Percentiles rank a stretch among this genome's conserved stretches.
phyloP scores from a whole-genome alignment of 2,888 invertebrate species.

The Volucella bombylans region DNA sequence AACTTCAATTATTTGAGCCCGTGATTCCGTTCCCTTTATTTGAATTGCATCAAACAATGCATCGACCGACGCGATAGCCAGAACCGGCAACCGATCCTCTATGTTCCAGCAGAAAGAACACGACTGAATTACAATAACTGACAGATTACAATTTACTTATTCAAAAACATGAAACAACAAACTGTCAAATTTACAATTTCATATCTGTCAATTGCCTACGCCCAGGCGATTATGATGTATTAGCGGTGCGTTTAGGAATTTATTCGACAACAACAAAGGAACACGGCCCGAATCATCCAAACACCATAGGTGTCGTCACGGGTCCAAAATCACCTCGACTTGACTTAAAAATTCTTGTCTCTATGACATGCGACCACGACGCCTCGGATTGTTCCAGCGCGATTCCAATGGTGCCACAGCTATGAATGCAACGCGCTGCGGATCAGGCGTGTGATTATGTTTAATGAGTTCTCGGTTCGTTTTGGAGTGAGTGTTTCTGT shows the following conservation, averaged over 20 bases:
- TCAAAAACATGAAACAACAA: conserved; percentile 38
- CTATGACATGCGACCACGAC: conserved; percentile 63
- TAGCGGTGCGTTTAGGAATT: conserved; percentile 73
- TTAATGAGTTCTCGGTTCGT: conserved; percentile 72
- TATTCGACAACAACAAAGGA: conserved; percentile 66
- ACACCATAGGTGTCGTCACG: conserved; percentile 72
- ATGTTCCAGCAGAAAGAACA: conserved; percentile 41
- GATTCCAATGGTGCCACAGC: conserved; percentile 49
- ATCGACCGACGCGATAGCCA: conserved; percentile 6
- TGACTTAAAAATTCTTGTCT: conserved; percentile 15
- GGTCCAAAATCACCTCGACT: conserved; percentile 59
- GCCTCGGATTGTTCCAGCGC: conserved; percentile 58
- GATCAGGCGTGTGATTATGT: conserved; percentile 72
- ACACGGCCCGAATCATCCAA: conserved; percentile 63
- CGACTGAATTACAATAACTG: conserved; percentile 55
- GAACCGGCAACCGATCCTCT: conserved; percentile 49
- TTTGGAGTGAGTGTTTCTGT: conserved; percentile 50
- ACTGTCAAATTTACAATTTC: conserved; percentile 73
- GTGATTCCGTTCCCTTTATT: neutral
- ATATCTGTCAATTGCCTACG: conserved; percentile 71
- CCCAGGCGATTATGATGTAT: conserved; percentile 73
- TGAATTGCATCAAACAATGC: conserved; percentile 28
- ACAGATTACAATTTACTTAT: conserved; percentile 54
- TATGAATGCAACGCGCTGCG: conserved; percentile 27
- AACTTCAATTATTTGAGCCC: conserved; percentile 7